Percentiles rank a stretch among this genome's conserved stretches.
These are phyloP conservation scores for Apodemia zela DNA, from an alignment of 2,888 invertebrate species.

Conservation along the genomic window DNA sequence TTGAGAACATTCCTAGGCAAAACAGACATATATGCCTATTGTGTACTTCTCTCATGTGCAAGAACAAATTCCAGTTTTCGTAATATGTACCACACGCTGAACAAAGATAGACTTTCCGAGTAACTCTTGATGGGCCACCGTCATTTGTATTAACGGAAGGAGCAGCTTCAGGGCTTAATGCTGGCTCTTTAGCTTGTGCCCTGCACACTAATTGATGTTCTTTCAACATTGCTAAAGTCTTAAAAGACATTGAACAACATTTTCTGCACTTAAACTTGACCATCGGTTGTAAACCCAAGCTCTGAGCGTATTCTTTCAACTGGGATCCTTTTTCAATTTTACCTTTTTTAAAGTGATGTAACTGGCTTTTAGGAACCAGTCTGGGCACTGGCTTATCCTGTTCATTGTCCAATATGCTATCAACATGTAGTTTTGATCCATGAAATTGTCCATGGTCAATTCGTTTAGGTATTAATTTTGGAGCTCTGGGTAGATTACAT, in stretches of 20 bases:
- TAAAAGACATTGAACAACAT: constrained; percentile 85
- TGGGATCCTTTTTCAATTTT: constrained; percentile 65
- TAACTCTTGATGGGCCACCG: constrained; percentile 80
- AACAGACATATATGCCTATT: constrained; percentile 90
- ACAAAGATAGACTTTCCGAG: constrained; percentile 90
- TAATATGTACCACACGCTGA: constrained; percentile 91
- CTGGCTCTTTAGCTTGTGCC: constrained; percentile 64
- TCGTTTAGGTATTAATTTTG: constrained; percentile 66
- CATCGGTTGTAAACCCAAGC: constrained; percentile 85
- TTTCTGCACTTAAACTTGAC: constrained; percentile 87
- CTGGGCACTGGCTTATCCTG: constrained; percentile 69
- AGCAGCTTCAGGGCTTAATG: constrained; percentile 61
- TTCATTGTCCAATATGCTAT: constrained; percentile 53
- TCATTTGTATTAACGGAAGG: constrained; percentile 49
- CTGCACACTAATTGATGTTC: constrained; percentile 85
- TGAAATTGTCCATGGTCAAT: constrained; percentile 55
- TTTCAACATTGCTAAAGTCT: constrained; percentile 83
- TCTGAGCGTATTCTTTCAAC: constrained; percentile 84
- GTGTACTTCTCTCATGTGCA: constrained; percentile 91
- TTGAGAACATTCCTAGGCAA: constrained; percentile 90
- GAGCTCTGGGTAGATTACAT: constrained; percentile 49
- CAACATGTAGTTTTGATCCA: constrained; percentile 54
- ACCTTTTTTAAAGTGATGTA: constrained; percentile 67
- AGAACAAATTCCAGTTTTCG: constrained; percentile 92
- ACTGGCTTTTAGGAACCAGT: constrained; percentile 71